Evolutionary conservation across 2,797 vertebrate species (phyloP), one percentile per base, ranked within the genome.

Genomic region (Diglossa cyanea): DNA sequence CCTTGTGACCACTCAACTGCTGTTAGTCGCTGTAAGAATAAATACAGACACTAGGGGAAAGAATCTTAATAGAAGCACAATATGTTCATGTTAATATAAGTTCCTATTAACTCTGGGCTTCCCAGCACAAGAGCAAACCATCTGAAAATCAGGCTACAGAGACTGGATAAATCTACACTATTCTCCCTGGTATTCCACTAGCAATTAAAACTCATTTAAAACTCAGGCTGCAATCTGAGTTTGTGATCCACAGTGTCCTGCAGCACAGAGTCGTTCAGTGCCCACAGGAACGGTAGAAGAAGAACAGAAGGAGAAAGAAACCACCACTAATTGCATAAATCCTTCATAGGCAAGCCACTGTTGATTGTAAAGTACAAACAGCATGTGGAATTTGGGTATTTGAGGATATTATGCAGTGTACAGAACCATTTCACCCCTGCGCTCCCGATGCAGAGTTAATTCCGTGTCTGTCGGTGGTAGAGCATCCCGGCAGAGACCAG

Each of bases 51-150:
- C 48, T 12, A 11, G 80, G 37, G 73, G 70, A 66, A 95, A 66
- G 73, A 90, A 53, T 73, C 63, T 66, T 86, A 87, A 93, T 45
- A 86, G 79, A 55, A 93, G 77, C 63, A 90, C 71, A 88, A 17
- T 50, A 78, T 61, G 74, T 62, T 92, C 33, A 12, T n/a, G 39
- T 81, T 82, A 66, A 51, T 85, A n/a, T 25, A 75, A 84, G 44
- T 58, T 44, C 66, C 17, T 81, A 60, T 88, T 88, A 95, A 90
- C 54, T 84, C 66, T 70, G 71, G 63, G 74, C 62, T 82, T 88
- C 77, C 74, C 88, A 63, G 48, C 7, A 28, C 80, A 87, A 88
- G 67, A 74, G 19, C 80, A 94, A 93, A 25, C 35, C 68, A 75
- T 50, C 42, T 55, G 88, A 92, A 89, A 76, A 72, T 55, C 60